phyloP scores from a whole-genome alignment of 1,140 invertebrate species.

The Oscheius sp. region DNA sequence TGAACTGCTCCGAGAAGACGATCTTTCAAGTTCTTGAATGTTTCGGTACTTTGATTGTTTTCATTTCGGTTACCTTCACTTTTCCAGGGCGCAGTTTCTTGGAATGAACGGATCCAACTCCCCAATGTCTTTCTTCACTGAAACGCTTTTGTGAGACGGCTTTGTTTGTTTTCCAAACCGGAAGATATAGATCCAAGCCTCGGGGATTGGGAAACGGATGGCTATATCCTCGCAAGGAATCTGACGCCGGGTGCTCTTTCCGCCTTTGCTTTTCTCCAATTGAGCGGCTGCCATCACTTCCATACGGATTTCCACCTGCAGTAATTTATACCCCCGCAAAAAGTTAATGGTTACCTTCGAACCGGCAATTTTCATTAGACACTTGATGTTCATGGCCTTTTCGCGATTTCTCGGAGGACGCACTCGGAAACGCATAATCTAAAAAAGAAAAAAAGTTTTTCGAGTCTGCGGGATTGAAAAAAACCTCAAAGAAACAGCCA shows the following conservation, averaged over 20 bases:
- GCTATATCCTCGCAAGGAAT: conserved; percentile 95
- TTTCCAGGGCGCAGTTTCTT: conserved; percentile 76
- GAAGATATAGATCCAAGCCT: conserved; percentile 97
- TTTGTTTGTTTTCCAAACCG: no score
- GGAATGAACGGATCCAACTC: conserved; percentile 97
- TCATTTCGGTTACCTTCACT: conserved; percentile 65
- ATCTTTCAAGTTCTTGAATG: conserved; percentile 80
- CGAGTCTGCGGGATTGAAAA: neutral
- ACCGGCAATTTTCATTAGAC: conserved; percentile 63
- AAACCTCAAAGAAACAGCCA: conserved; percentile 86
- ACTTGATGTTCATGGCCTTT: conserved; percentile 88
- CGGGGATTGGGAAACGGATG: conserved; percentile 93
- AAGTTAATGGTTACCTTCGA: conserved; percentile 37
- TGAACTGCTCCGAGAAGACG: conserved; percentile 87
- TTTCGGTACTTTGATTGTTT: conserved; percentile 17
- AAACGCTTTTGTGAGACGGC: no score
- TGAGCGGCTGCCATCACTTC: conserved; percentile 95
- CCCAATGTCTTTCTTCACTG: conserved; percentile 95
- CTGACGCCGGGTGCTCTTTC: conserved; percentile 80
- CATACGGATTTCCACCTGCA: conserved; percentile 81
- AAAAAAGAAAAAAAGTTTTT: conserved; percentile 43
- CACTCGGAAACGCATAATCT: conserved; percentile 88
- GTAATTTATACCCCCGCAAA: conserved; percentile 50
- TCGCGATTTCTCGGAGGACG: conserved; percentile 92
- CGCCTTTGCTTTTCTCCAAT: conserved; percentile 63